Evolutionary conservation across 2,113 vertebrate genomes (phyloP).

Genomic region (Elephas maximus): DNA sequence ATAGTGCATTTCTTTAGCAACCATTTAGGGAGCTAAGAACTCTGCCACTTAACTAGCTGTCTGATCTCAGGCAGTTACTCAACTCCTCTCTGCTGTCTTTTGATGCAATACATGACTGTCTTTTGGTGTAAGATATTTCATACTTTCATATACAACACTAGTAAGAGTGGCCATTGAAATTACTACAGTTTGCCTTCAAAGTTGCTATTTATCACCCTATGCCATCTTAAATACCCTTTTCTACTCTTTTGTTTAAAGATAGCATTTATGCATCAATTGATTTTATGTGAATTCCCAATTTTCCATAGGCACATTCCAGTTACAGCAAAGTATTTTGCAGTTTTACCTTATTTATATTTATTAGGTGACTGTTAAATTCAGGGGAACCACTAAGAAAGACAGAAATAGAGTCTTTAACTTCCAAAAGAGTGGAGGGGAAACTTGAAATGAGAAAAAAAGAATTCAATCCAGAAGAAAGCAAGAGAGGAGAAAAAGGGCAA

Average conservation of each 20-base stretch:
- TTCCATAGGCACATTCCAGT: background rate
- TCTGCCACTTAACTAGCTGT: background rate
- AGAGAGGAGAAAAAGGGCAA: background rate
- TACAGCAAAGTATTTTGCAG: background rate
- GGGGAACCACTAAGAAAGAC: background rate
- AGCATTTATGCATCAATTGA: background rate
- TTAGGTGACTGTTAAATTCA: background rate
- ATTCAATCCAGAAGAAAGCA: background rate
- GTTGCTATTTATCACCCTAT: background rate
- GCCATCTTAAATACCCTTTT: background rate
- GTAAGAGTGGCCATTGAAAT: background rate
- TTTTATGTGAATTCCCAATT: background rate
- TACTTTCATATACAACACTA: background rate
- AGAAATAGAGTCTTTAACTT: background rate
- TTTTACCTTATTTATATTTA: constrained; percentile 23
- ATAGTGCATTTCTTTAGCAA: background rate
- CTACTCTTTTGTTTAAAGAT: background rate
- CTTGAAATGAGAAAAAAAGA: background rate
- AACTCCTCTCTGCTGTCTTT: background rate
- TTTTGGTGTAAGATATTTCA: background rate
- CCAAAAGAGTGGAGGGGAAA: background rate
- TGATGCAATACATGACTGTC: background rate
- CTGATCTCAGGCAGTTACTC: background rate
- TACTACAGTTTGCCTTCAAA: background rate
- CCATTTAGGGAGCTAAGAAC: background rate